Conservation (phyloP, 2,113 vertebrate genomes). For the Nannospalax galili region DNA sequence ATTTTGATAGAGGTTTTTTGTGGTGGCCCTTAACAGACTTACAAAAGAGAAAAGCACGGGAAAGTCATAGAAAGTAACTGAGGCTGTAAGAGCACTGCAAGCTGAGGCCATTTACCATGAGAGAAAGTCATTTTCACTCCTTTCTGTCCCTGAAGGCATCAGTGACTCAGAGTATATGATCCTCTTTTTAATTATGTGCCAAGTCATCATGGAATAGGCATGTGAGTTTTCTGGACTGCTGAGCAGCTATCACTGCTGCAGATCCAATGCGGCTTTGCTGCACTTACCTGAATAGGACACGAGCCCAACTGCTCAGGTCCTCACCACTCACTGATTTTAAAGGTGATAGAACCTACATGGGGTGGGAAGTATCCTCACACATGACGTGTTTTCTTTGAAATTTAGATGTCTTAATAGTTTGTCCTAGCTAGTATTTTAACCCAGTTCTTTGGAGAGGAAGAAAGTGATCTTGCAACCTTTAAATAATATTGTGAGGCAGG, state of each 20-base stretch:
- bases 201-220: background rate
- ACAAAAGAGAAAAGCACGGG: background rate
- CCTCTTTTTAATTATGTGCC: background rate
- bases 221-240: background rate
- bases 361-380: no score
- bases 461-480: background rate
- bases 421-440: constrained; percentile 20
- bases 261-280: background rate
- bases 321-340: background rate
- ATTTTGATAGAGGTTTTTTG: background rate
- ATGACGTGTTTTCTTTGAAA: no score
- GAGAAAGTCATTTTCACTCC: background rate
- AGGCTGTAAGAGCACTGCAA: background rate
- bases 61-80: background rate
- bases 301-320: background rate
- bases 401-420: background rate
- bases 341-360: background rate
- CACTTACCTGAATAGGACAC: background rate
- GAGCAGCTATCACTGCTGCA: no score
- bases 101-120: background rate
- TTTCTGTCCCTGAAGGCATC: background rate
- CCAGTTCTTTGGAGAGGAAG: background rate
- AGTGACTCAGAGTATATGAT: background rate
- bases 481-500: background rate
- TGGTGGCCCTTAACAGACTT: background rate